phyloP scores from a whole-genome alignment of 2,888 invertebrate genomes.

The Meghimatium bilineatum region DNA sequence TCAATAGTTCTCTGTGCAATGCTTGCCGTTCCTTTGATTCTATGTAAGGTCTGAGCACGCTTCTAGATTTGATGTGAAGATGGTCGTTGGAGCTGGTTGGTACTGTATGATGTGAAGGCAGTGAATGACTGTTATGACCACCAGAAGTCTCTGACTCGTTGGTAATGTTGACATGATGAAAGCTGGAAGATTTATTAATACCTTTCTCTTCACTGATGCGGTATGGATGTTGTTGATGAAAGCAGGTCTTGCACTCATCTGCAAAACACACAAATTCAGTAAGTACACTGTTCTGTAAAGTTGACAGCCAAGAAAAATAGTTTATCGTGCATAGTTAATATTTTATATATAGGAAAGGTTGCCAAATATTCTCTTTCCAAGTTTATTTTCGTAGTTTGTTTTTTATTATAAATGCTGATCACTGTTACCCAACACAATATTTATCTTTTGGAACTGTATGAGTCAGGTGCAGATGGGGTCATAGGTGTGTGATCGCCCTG shows the following conservation, averaged over 20 bases:
- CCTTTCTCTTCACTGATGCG: slow-evolving; percentile 55
- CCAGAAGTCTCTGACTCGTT: slow-evolving; percentile 31
- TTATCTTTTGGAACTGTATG: too few relatives aligned
- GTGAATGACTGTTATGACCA: slow-evolving; percentile 3
- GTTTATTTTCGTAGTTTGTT: too few relatives aligned
- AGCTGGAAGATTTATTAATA: slow-evolving; percentile 1
- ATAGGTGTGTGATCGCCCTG: too few relatives aligned
- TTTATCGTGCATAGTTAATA: too few relatives aligned
- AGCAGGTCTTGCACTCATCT: slow-evolving; percentile 58
- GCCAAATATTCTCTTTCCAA: too few relatives aligned
- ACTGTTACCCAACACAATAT: too few relatives aligned
- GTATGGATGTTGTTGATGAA: slow-evolving; percentile 68
- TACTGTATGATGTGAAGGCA: neutral
- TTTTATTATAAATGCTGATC: too few relatives aligned
- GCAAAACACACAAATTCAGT: slow-evolving; percentile 27
- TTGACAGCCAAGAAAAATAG: too few relatives aligned
- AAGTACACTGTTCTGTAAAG: too few relatives aligned
- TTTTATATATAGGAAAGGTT: too few relatives aligned
- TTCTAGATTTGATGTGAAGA: slow-evolving; percentile 26
- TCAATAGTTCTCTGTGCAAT: slow-evolving; percentile 90
- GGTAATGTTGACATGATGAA: slow-evolving; percentile 37
- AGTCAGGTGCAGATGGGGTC: too few relatives aligned
- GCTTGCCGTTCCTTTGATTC: slow-evolving; percentile 89
- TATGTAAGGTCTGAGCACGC: slow-evolving; percentile 86
- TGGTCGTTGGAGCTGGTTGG: neutral